Base-by-base conservation (phyloP, 2,113 vertebrate species). In the Empidonax alnorum region DNA sequence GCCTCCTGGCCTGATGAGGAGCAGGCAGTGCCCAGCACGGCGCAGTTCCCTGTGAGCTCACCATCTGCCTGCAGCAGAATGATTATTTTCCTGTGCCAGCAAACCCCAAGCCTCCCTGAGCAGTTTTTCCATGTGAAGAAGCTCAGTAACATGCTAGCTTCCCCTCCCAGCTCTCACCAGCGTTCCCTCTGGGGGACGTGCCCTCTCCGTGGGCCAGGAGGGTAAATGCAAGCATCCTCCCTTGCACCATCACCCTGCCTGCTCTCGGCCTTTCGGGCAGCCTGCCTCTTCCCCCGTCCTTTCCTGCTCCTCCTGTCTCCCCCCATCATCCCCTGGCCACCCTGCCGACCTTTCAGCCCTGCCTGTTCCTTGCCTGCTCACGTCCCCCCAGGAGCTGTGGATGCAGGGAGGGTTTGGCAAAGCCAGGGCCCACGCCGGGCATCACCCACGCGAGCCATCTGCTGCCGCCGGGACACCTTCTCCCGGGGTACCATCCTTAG, bases 401-500 rank as follows among this genome's bases (percentile, higher is more conserved):
- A 7, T 65, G 41, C 59, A 12, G 61, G 65, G 67, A 76, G 23
- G 35, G 25, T 47, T 87, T 91, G 95, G 84, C 82, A 95, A 77
- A 76, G 53, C 88, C 19, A 0, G 1, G 0, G 5, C 25, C 50
- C 14, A 0, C 3, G 4, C 42, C 1, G 1, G 67, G 44, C 89
- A 35, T 94, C 69, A 3, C 84, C 69, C 0, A 1, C 31, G 1
- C 2, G 0, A 87, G 39, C 95, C 76, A 68, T 87, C 90, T 84
- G 65, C 86, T 49, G 69, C 71, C 6, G 9, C 73, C 9, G 0
- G 6, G 63, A 61, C 42, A 24, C 69, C 37, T 23, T 66, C 27
- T 49, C 1, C 58, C 59, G 2, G 58, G 41, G 78, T 24, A 10
- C 6, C 82, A 28, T 92, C 98, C 98, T 99, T 99, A 96, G 98